Conservation (phyloP, 1,140 invertebrate species). For the Trissolcus basalis region DNA sequence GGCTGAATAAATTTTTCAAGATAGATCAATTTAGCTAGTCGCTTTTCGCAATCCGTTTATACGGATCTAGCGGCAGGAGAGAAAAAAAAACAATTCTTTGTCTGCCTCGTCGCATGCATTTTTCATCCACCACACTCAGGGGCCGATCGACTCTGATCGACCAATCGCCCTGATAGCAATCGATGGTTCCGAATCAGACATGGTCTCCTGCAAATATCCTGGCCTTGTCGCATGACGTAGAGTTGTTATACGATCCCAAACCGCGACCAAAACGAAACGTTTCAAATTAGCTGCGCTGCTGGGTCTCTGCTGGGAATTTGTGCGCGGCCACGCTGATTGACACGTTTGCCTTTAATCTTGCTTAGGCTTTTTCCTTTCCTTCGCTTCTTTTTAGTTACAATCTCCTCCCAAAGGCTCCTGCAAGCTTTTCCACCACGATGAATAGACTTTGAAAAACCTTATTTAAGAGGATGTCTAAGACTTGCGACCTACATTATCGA, state of each 20-base stretch:
- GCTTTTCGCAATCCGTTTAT: constrained; percentile 32
- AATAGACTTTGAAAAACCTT: constrained; percentile 3
- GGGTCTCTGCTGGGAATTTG: constrained; percentile 63
- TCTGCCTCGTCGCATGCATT: constrained; percentile 48
- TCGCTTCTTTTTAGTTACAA: constrained; percentile 4
- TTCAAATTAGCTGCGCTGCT: constrained; percentile 65
- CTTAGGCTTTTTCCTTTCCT: constrained; percentile 13
- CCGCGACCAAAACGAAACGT: constrained; percentile 54
- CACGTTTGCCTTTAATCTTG: constrained; percentile 52
- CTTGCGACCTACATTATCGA: too few relatives aligned
- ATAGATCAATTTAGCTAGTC: constrained; percentile 51
- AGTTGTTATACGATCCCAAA: constrained; percentile 52
- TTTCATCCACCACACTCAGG: constrained; percentile 33
- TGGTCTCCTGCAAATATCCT: constrained; percentile 63
- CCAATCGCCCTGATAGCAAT: constrained; percentile 53
- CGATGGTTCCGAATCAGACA: constrained; percentile 57
- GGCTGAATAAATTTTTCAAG: constrained; percentile 43
- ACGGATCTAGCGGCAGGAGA: constrained; percentile 21
- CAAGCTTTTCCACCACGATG: neutral
- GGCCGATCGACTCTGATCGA: constrained; percentile 46
- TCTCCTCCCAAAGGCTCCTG: neutral
- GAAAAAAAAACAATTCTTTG: constrained; percentile 50
- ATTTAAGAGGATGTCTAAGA: too few relatives aligned
- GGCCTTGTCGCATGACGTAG: constrained; percentile 27
- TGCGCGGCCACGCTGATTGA: constrained; percentile 49